Percentiles rank a stretch among this genome's conserved stretches.
These are phyloP conservation scores for Melanostoma mellinum DNA, from an alignment of 2,888 invertebrate genomes.

Conservation along the genomic window DNA sequence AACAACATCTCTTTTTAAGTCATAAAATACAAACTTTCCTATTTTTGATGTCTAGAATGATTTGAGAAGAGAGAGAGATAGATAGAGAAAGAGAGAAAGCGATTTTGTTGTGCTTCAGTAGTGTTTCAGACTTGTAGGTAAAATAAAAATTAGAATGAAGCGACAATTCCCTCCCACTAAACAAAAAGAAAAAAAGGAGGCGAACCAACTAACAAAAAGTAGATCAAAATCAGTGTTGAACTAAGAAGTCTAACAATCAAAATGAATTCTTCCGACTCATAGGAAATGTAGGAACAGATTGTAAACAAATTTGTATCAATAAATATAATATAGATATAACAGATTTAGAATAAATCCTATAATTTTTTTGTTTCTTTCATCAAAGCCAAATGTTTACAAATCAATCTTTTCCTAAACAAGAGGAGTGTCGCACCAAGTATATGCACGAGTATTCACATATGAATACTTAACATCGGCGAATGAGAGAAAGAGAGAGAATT, in stretches of 20 bases:
- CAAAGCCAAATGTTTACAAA: neutral
- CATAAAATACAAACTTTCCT: too few relatives aligned
- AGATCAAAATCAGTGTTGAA: constrained; percentile 1
- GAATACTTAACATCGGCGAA: too few relatives aligned
- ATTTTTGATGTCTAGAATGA: too few relatives aligned
- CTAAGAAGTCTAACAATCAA: constrained; percentile 10
- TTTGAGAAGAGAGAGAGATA: too few relatives aligned
- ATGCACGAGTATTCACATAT: too few relatives aligned
- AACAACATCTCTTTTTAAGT: too few relatives aligned
- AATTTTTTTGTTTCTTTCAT: neutral
- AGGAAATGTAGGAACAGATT: constrained; percentile 20
- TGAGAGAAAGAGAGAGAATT: too few relatives aligned
- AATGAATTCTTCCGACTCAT: constrained; percentile 18
- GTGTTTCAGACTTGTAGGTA: constrained; percentile 3
- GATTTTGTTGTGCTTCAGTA: constrained; percentile 10
- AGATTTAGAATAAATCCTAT: constrained; percentile 27
- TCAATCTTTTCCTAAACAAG: too few relatives aligned
- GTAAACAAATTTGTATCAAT: constrained; percentile 30
- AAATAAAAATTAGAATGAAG: constrained; percentile 19
- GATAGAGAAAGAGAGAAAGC: neutral
- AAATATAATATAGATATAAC: constrained; percentile 21
- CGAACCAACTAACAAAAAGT: neutral
- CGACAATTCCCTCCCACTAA: constrained; percentile 12
- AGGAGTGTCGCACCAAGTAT: too few relatives aligned
- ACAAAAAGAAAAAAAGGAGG: constrained; percentile 7